Percentiles rank a stretch among this genome's conserved stretches.
These are phyloP conservation scores for Colossoma macropomum DNA, from an alignment of 2,113 vertebrate species.

Conservation along the genomic window DNA sequence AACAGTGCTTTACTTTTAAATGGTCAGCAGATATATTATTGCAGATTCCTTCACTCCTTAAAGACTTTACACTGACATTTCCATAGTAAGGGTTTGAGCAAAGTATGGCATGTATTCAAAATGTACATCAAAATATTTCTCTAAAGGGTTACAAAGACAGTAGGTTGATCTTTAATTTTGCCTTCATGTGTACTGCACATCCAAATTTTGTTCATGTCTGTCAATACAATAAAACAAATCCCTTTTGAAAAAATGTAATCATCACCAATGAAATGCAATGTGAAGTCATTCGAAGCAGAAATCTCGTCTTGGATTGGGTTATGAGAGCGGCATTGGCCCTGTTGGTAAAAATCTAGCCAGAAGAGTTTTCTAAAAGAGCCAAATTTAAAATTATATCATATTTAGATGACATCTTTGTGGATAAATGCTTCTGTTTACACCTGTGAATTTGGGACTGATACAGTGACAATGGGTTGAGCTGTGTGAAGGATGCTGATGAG, in stretches of 20 bases:
- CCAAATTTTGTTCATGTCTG: not conserved
- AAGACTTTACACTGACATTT: no score
- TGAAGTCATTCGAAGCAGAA: not conserved
- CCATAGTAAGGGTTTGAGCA: no score
- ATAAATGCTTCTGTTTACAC: constrained; percentile 31
- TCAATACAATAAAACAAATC: not conserved
- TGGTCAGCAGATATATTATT: no score
- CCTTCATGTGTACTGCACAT: not conserved
- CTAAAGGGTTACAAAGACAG: not conserved
- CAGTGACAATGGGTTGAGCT: constrained; percentile 45
- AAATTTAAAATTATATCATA: constrained; percentile 34
- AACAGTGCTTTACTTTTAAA: no score
- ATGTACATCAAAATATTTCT: no score
- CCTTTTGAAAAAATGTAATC: not conserved
- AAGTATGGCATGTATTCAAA: no score
- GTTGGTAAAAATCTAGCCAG: not conserved
- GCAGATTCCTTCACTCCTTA: no score
- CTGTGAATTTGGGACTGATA: constrained; percentile 25
- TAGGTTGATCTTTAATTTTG: no score
- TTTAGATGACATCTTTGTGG: constrained; percentile 13
- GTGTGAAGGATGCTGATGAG: constrained; percentile 44
- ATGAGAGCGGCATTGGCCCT: not conserved
- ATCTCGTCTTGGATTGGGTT: not conserved
- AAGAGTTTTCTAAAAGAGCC: not conserved
- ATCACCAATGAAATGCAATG: not conserved